Base-by-base conservation (phyloP, 2,888 invertebrate genomes). In the Drosophila maculinotata region DNA sequence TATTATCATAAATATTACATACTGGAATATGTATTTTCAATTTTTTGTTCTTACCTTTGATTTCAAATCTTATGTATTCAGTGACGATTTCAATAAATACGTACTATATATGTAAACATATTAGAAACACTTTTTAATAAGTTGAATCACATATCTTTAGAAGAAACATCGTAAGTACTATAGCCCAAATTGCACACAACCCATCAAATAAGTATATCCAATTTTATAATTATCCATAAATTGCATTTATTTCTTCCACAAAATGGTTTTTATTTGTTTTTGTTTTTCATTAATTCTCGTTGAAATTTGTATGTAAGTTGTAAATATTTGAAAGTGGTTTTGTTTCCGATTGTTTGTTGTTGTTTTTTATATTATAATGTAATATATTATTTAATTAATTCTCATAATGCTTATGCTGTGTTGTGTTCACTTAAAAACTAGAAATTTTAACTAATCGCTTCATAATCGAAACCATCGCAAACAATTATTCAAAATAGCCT, bases 401-500 rank as follows among this genome's bases (percentile, higher is more conserved):
- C 64, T 67, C 60, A 64, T 77, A 76, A 76, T 76, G 65, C 69
- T 65, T 80, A 74, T 80, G 69, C 51, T 76, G 64, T 75, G 66
- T 58, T 64, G 59, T 60, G 58, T 73, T 79, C 25, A 41, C 86
- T 82, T 83, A 82, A 25, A 31, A 72, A 57, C 86, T 82, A 82
- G 81, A 69, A 81, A 82, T 82, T 82, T 77, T 82, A 86, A 82
- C 81, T 82, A 82, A 82, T 83, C 81, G 70, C 70, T 86, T 75
- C 79, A 47, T 48, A 65, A 71, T 76, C 58, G 78, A 82, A 82
- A 82, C 86, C 84, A 83, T 82, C 68, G 72, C 86, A 77, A 82
- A 82, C 86, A 83, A 86, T 82, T 83, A 59, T 80, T 66, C 49
- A 77, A 82, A 83, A 82, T 86, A 82, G 81, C 86, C 81, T 82